These are phyloP conservation scores for Sylvia borin DNA, from an alignment of 2,797 vertebrate species.

Conservation along the genomic window DNA sequence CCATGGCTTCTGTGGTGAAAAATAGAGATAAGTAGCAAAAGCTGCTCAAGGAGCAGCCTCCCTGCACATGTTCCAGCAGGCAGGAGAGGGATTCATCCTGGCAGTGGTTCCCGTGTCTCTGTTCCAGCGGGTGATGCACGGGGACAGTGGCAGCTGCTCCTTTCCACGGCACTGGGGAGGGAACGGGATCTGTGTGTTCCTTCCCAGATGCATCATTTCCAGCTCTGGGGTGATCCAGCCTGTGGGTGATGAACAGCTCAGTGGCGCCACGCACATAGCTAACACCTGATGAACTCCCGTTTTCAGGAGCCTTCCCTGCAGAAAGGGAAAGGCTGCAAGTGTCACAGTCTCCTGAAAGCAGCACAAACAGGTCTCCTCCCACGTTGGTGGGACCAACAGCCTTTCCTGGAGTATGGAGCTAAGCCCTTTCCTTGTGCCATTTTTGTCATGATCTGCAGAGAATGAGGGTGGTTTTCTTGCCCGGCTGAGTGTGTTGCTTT, in stretches of 20 bases:
- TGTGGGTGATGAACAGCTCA: too few relatives aligned
- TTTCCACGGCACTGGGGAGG: neutral
- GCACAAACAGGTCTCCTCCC: neutral
- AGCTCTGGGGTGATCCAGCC: neutral
- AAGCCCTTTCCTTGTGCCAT: neutral
- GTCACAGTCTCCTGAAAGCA: neutral
- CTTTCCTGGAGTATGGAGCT: fast-evolving
- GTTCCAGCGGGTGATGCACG: fast-evolving
- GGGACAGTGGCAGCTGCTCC: slow-evolving; percentile 22
- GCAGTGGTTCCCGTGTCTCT: neutral
- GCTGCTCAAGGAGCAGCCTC: neutral
- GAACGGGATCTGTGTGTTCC: neutral
- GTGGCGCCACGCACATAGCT: neutral
- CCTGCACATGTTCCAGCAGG: neutral
- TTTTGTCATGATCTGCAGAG: neutral
- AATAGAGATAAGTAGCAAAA: neutral
- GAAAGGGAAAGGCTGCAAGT: neutral
- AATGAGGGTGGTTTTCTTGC: neutral
- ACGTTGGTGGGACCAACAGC: neutral
- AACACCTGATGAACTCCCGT: neutral
- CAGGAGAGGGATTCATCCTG: neutral
- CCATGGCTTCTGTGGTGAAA: neutral
- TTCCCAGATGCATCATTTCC: too few relatives aligned
- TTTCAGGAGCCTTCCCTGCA: neutral
- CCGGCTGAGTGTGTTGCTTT: neutral